phyloP scores from a whole-genome alignment of 2,888 invertebrate genomes.

The Platypus cylindrus region DNA sequence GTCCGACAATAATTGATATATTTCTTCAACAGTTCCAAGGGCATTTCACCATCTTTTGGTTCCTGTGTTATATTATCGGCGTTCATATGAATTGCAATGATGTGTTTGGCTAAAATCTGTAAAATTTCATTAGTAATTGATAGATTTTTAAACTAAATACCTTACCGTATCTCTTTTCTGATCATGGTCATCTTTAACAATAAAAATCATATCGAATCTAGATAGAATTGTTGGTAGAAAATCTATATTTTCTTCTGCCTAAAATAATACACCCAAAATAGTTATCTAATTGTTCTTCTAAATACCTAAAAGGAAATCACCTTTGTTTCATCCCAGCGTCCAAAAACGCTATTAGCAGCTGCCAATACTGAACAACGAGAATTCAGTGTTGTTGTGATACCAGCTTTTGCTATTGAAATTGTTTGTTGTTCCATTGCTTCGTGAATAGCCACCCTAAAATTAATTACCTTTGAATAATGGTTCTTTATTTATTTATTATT shows the following conservation, averaged over 20 bases:
- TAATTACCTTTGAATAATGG: too few species aligned
- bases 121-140: slow-evolving; percentile 14
- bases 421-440: slow-evolving; percentile 99
- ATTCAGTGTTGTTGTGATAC: slow-evolving; percentile 96
- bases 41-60: slow-evolving; percentile 67
- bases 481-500: too few species aligned
- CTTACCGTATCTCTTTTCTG: slow-evolving; percentile 71
- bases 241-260: slow-evolving; percentile 93
- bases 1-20: slow-evolving; percentile 83
- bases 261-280: slow-evolving; percentile 12
- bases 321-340: slow-evolving; percentile 97
- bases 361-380: slow-evolving; percentile 98
- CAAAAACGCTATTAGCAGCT: slow-evolving; percentile 96
- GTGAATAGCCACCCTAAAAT: slow-evolving; percentile 84
- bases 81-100: slow-evolving; percentile 91
- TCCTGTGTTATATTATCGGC: slow-evolving; percentile 49
- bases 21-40: slow-evolving; percentile 74
- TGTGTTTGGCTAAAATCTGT: slow-evolving; percentile 85
- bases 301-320: slow-evolving; percentile 17
- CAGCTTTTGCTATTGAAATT: slow-evolving; percentile 98
- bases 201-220: slow-evolving; percentile 99
- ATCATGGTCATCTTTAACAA: slow-evolving; percentile 95
- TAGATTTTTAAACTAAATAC: not conserved
- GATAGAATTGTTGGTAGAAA: slow-evolving; percentile 99
- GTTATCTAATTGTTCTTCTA: not conserved